phyloP scores from a whole-genome alignment of 2,113 vertebrate species.

The Piprites chloris region DNA sequence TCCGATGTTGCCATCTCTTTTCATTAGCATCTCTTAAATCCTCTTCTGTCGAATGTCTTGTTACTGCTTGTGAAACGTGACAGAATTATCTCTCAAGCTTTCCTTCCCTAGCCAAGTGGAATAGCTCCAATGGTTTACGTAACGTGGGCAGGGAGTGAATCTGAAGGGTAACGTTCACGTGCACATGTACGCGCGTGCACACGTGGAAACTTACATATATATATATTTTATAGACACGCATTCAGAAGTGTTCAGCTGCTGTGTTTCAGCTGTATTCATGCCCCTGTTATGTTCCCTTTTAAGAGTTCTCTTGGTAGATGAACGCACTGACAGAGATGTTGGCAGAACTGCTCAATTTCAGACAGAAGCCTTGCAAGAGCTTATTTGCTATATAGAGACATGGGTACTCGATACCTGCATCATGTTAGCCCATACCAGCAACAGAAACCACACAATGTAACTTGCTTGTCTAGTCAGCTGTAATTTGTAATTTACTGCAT shows the following conservation, averaged over 20 bases:
- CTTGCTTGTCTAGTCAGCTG: background rate
- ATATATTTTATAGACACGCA: background rate
- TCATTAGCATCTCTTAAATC: constrained; percentile 48
- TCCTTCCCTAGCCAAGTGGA: background rate
- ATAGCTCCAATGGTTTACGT: background rate
- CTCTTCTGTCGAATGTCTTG: background rate
- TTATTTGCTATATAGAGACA: background rate
- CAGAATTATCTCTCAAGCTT: background rate
- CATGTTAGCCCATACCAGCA: background rate
- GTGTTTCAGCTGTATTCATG: background rate
- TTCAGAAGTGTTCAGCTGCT: background rate
- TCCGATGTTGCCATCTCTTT: background rate
- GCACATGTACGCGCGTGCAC: accelerated
- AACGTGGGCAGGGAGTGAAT: background rate
- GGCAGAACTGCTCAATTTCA: background rate
- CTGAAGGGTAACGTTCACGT: background rate
- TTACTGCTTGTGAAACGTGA: background rate
- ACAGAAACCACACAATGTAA: background rate
- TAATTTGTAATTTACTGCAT: background rate
- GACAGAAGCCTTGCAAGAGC: background rate
- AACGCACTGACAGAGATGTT: background rate
- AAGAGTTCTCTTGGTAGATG: background rate
- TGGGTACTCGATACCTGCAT: background rate
- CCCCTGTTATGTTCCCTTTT: background rate
- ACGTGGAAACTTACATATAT: accelerated